Base-by-base conservation (phyloP, 2,888 invertebrate genomes). In the Glyphotaelius pellucidus region DNA sequence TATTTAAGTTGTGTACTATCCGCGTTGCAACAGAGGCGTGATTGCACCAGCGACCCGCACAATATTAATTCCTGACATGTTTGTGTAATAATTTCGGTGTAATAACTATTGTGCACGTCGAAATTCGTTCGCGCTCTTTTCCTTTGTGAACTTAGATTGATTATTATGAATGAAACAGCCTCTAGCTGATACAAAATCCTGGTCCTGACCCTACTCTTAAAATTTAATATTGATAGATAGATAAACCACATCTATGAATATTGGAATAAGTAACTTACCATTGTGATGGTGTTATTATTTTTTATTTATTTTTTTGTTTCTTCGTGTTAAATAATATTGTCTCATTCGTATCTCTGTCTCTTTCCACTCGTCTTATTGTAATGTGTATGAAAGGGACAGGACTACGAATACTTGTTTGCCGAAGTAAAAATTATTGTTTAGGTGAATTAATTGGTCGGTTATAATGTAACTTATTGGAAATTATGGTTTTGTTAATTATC, bases 1-100 rank as follows among this genome's bases (percentile, higher is more conserved):
- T 88, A 88, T 81, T 86, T 81, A 52, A 52, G 25, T 52, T 87
- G 67, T 87, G 87, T 30, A 87, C 47, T 25, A 47, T 19, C 12
- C 32, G 15, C 32, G 52, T 87, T 30, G 87, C 87, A 32, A 85
- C n/a, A 83, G 35, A 85, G 85, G 80, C 35, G n/a, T 47, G 52
- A 32, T 89, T 91, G 91, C 91, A 89, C 84, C 91, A 31, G 42
- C 84, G 84, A 83, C 83, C 87, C 89, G 80, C 91, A 91, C 91
- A 88, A 80, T 83, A 81, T 81, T 91, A 81, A 14, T 87, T 52
- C 87, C 32, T 47, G 52, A 87, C 87, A 31, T 47, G 87, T 87
- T 87, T 87, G 87, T 67, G 87, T 52, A 87, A 52, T 85, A 7
- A 32, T 31, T 35, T 31, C 9, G 38, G 2, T 84, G 14, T 38